Evolutionary conservation across 2,113 vertebrate genomes (phyloP).

Genomic region (Bubo blakistoni): DNA sequence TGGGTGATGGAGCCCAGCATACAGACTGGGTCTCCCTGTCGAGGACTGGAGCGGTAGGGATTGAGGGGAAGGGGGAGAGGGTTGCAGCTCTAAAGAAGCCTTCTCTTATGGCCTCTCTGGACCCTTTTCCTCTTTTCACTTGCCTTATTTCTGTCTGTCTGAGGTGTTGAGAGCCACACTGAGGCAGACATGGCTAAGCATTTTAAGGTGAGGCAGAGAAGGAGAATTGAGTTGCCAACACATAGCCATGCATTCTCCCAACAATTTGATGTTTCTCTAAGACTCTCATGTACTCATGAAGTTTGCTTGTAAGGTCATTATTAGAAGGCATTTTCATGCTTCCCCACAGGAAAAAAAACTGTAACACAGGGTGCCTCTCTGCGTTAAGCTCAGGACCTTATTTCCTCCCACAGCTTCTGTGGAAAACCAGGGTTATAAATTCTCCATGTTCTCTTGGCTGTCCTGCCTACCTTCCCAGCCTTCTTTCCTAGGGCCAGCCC

Average conservation of each 20-base stretch:
- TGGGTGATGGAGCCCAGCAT: not conserved
- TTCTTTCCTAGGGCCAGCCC: not conserved
- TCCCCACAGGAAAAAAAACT: not conserved
- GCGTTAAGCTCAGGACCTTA: not conserved
- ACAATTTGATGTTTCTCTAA: not conserved
- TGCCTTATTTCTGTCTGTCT: not conserved
- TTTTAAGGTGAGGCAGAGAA: not conserved
- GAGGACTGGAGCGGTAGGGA: not conserved
- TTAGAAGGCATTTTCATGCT: not conserved
- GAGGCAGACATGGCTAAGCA: not conserved
- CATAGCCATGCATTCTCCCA: not conserved
- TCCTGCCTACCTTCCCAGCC: not conserved
- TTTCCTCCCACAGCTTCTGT: not conserved
- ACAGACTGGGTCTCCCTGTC: not conserved
- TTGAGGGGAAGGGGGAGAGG: not conserved
- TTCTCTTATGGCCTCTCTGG: not conserved
- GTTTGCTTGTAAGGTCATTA: not conserved
- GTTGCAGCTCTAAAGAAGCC: not conserved
- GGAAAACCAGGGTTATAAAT: not conserved
- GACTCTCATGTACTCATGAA: not conserved
- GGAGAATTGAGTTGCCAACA: rapidly evolving
- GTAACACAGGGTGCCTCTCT: not conserved
- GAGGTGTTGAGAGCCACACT: not conserved
- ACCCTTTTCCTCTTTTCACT: not conserved
- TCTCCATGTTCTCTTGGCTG: not conserved